Percentiles rank a stretch among this genome's conserved stretches.
Evolutionary conservation across 1,140 invertebrate genomes (phyloP).

Genomic region (Leptonema lineaticorne): DNA sequence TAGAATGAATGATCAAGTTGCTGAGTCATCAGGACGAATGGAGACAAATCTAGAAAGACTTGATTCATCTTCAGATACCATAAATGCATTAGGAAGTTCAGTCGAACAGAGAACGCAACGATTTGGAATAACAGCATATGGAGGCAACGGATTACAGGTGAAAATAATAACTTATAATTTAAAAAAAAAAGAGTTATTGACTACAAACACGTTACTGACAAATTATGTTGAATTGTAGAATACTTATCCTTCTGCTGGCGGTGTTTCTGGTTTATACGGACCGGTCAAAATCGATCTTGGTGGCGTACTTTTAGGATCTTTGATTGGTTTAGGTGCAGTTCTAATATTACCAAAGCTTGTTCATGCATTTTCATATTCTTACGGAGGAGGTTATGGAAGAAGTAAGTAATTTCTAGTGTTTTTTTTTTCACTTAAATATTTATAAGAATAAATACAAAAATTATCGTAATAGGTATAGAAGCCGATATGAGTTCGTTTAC

Average conservation of each 20-base stretch:
- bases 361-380: slow-evolving; percentile 66
- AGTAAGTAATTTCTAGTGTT: slow-evolving; percentile 56
- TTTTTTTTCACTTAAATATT: too few species aligned
- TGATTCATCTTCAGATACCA: slow-evolving; percentile 14
- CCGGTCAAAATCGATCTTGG: slow-evolving; percentile 79
- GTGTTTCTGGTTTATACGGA: slow-evolving; percentile 57
- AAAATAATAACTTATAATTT: slow-evolving; percentile 23
- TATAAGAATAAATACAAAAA: too few species aligned
- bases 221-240: slow-evolving; percentile 25
- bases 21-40: slow-evolving; percentile 48
- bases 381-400: slow-evolving; percentile 64
- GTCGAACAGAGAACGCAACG: slow-evolving; percentile 48
- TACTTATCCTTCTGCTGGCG: slow-evolving; percentile 46
- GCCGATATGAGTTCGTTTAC: slow-evolving; percentile 61
- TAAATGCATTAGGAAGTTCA: slow-evolving; percentile 9
- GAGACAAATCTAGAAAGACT: slow-evolving; percentile 16
- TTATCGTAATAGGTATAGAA: slow-evolving; percentile 58
- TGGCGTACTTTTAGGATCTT: slow-evolving; percentile 74
- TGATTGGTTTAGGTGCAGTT: slow-evolving; percentile 75
- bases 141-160: slow-evolving; percentile 46
- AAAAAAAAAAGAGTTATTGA: slow-evolving; percentile 1
- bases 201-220: background rate
- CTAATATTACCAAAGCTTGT: slow-evolving; percentile 77
- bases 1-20: slow-evolving; percentile 51
- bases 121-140: slow-evolving; percentile 52